A percentile compares a stretch with the other conserved stretches of the same genome.
Conservation (phyloP, 2,113 vertebrate genomes). For the Malurus elegans region DNA sequence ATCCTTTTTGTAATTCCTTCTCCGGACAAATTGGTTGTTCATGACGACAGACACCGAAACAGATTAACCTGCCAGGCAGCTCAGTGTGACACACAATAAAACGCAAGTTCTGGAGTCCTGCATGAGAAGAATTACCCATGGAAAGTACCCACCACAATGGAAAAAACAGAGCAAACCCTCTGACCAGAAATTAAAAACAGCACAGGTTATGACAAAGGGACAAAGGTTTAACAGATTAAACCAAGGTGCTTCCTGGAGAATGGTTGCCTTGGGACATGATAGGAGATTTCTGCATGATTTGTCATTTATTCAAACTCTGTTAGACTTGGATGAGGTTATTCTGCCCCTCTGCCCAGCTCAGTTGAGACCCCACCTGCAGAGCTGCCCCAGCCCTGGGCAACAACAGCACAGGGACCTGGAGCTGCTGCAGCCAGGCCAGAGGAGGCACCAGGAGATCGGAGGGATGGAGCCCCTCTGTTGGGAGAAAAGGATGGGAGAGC, state of each 20-base stretch:
- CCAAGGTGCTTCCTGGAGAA: neutral
- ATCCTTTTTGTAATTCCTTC: conserved; percentile 43
- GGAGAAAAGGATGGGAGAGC: neutral
- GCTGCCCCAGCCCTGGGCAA: neutral
- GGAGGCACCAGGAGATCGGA: neutral
- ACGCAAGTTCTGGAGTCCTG: neutral
- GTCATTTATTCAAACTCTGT: neutral
- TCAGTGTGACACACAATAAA: neutral
- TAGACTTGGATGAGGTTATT: neutral
- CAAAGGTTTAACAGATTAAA: neutral
- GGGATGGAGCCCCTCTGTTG: neutral
- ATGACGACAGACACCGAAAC: neutral
- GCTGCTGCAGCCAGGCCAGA: neutral
- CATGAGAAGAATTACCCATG: neutral
- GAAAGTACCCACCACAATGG: neutral
- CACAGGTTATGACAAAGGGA: neutral
- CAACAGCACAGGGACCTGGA: neutral
- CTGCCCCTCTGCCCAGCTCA: neutral
- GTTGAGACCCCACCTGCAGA: neutral
- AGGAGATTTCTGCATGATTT: neutral
- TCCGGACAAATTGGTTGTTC: conserved; percentile 3
- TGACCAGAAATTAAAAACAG: neutral
- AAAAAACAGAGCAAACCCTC: neutral
- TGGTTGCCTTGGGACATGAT: neutral
- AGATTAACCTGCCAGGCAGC: neutral